A percentile compares a stretch with the other conserved stretches of the same genome.
Conservation (phyloP, 2,888 invertebrate genomes). For the Trypoxylon attenuatum region DNA sequence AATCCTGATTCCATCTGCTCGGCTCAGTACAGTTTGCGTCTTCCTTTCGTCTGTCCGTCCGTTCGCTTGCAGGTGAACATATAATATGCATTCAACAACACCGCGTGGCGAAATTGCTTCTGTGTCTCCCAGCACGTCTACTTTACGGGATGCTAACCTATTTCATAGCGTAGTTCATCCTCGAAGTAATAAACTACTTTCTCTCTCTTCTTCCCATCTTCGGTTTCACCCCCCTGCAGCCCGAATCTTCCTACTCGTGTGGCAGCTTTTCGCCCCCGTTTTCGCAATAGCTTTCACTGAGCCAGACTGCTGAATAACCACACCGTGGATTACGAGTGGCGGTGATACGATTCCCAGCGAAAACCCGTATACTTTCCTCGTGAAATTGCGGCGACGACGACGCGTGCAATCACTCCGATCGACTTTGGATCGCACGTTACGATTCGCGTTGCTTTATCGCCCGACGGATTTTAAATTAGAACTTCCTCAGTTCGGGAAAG, state of each 20-base stretch:
- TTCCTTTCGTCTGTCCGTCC: conserved; percentile 60
- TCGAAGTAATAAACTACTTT: conserved; percentile 46
- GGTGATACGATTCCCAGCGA: conserved; percentile 8
- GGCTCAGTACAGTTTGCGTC: conserved; percentile 44
- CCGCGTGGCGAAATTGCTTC: conserved; percentile 66
- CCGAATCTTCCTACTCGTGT: background rate
- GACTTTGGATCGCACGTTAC: conserved; percentile 20
- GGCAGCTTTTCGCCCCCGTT: background rate
- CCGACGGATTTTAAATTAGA: background rate
- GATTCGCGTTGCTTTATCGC: background rate
- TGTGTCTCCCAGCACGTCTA: conserved; percentile 60
- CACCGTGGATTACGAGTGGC: conserved; percentile 11
- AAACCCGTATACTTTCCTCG: conserved; percentile 4
- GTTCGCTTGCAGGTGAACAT: conserved; percentile 62
- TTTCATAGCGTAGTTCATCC: conserved; percentile 54
- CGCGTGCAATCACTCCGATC: conserved; percentile 7
- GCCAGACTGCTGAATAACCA: conserved; percentile 26
- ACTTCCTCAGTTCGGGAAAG: too few relatives aligned
- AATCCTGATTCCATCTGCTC: conserved; percentile 29
- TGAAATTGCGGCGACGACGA: background rate
- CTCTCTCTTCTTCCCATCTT: too few relatives aligned
- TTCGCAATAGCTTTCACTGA: conserved; percentile 20
- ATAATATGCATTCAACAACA: conserved; percentile 65
- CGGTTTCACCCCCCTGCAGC: conserved; percentile 5
- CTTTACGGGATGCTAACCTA: conserved; percentile 60